These are phyloP conservation scores for Pelagia noctiluca DNA, from an alignment of 30 jellyfish, hydroid and myxozoan genomes.

Conservation along the genomic window DNA sequence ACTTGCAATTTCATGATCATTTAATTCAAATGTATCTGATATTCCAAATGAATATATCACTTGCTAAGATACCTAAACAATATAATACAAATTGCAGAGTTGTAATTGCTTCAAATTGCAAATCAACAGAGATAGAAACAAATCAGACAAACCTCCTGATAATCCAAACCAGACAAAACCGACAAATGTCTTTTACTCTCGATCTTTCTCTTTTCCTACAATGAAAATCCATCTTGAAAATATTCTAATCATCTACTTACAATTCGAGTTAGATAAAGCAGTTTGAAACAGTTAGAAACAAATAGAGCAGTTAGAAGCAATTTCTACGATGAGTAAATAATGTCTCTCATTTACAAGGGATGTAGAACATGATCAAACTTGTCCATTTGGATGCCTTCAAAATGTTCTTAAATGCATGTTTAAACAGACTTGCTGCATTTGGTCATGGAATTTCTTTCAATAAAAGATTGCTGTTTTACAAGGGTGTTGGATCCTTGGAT, in stretches of 20 bases:
- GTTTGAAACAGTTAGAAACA: too few relatives aligned
- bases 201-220: neutral
- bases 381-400: conserved; percentile 18
- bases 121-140: conserved; percentile 3
- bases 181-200: neutral
- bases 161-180: too few relatives aligned
- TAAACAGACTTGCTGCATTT: conserved; percentile 8
- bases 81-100: too few relatives aligned
- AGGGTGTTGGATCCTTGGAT: neutral
- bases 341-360: conserved; percentile 12
- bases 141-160: conserved; percentile 13
- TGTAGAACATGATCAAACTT: conserved; percentile 9
- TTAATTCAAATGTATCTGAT: too few relatives aligned
- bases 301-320: too few relatives aligned
- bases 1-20: too few relatives aligned
- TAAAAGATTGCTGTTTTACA: neutral
- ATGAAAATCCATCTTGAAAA: neutral
- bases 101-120: conserved; percentile 4
- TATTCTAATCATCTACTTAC: too few relatives aligned
- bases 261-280: too few relatives aligned
- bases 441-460: conserved; percentile 15
- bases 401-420: neutral
- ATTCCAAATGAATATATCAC: too few relatives aligned
- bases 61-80: too few relatives aligned
- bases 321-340: neutral